Evolutionary conservation across 1,140 invertebrate species (phyloP).

Genomic region (Drosophila mayri): DNA sequence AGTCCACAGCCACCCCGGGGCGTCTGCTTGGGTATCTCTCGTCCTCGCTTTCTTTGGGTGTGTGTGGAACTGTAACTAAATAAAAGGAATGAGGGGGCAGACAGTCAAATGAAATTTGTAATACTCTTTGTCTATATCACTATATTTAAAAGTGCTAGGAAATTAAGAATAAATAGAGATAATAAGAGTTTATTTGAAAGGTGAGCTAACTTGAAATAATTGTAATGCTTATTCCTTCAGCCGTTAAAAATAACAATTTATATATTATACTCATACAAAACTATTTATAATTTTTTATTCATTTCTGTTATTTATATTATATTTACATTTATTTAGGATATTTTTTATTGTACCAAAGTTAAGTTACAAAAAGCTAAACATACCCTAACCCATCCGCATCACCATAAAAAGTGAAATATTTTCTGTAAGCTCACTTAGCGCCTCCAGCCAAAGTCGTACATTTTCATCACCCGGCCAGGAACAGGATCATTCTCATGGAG

Average conservation of each 20-base stretch:
- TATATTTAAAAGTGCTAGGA: neutral
- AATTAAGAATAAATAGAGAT: neutral
- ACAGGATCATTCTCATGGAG: conserved; percentile 45
- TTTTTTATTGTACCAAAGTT: neutral
- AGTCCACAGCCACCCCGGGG: conserved; percentile 63
- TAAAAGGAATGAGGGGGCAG: conserved; percentile 33
- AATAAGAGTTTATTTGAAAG: too few relatives aligned
- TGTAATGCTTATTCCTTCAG: neutral
- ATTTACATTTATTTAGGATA: neutral
- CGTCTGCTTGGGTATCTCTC: conserved; percentile 33
- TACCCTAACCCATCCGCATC: conserved; percentile 25
- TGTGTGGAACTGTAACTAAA: conserved; percentile 82
- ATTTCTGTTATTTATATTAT: neutral
- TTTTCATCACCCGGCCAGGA: conserved; percentile 72
- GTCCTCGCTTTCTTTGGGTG: conserved; percentile 49
- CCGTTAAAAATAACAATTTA: neutral
- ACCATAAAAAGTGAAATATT: conserved; percentile 52
- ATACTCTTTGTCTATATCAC: conserved; percentile 32
- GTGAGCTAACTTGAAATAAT: too few relatives aligned
- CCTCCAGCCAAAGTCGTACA: conserved; percentile 77
- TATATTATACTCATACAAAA: neutral
- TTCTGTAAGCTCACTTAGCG: conserved; percentile 66
- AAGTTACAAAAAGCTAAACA: neutral
- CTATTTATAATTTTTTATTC: neutral
- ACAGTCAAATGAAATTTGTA: too few relatives aligned